Percentiles rank a stretch among this genome's conserved stretches.
Evolutionary conservation across 2,113 vertebrate genomes (phyloP).

Genomic region (Falcunculus frontatus): DNA sequence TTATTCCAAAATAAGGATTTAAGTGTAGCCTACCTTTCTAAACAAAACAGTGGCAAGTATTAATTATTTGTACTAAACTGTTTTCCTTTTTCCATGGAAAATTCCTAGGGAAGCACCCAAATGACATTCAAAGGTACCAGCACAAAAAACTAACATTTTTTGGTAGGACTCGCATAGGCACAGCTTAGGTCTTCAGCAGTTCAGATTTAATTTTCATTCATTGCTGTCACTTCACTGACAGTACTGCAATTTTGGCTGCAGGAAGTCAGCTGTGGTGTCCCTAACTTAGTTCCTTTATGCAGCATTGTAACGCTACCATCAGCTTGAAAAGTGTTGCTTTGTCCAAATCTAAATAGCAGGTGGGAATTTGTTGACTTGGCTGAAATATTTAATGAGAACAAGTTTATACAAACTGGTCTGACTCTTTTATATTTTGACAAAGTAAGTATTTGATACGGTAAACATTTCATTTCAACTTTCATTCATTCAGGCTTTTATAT

Average conservation of each 20-base stretch:
- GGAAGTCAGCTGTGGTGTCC: background rate
- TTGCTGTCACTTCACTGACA: background rate
- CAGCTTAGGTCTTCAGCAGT: background rate
- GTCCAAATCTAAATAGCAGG: background rate
- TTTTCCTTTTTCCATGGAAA: background rate
- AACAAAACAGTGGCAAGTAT: background rate
- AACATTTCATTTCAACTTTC: constrained; percentile 29
- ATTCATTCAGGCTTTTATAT: background rate
- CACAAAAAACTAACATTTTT: background rate
- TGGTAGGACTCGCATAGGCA: background rate
- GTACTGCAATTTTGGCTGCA: background rate
- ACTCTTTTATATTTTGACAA: background rate
- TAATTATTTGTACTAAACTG: background rate
- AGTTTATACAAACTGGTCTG: background rate
- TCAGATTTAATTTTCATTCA: background rate
- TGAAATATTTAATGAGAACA: background rate
- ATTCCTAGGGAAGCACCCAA: background rate
- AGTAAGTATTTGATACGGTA: constrained; percentile 11
- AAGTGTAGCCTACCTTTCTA: background rate
- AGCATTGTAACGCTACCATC: background rate
- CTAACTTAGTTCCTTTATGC: background rate
- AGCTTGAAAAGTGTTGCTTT: background rate
- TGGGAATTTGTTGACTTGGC: background rate
- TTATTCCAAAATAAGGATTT: background rate
- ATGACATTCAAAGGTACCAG: background rate